These are phyloP conservation scores for Craseonycteris thonglongyai DNA, from an alignment of 2,113 vertebrate genomes.

Conservation along the genomic window DNA sequence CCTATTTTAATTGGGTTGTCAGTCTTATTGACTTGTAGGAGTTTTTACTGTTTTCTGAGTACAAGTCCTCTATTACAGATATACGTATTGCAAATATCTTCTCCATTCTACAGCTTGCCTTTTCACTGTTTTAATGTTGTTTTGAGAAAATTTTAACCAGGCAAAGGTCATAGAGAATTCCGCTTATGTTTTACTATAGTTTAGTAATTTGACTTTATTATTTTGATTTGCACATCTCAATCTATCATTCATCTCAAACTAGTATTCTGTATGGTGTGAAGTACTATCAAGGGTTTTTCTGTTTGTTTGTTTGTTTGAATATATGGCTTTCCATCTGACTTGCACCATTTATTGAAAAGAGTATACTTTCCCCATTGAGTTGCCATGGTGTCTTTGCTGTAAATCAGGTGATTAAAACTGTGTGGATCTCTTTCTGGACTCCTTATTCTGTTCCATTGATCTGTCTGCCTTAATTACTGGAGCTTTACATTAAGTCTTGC, in stretches of 20 bases:
- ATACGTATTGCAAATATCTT: neutral
- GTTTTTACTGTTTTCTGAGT: neutral
- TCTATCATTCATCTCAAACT: neutral
- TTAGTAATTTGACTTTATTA: neutral
- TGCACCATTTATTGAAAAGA: neutral
- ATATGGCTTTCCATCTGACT: neutral
- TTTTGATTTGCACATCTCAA: neutral
- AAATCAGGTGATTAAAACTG: neutral
- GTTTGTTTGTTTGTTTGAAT: neutral
- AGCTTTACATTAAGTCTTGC: neutral
- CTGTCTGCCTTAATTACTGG: neutral
- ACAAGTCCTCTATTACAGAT: neutral
- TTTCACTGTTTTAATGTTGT: neutral
- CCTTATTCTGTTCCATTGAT: neutral
- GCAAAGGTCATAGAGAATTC: neutral
- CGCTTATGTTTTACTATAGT: neutral
- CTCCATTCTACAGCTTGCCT: neutral
- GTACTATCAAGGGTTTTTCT: neutral
- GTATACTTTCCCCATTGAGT: neutral
- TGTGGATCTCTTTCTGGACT: neutral
- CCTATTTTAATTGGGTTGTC: neutral
- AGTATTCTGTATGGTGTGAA: neutral
- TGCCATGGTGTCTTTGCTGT: neutral
- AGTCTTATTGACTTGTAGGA: neutral
- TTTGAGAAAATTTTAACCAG: neutral